Evolutionary conservation across 2,888 invertebrate genomes (phyloP).

Genomic region (Oasisia sp.): DNA sequence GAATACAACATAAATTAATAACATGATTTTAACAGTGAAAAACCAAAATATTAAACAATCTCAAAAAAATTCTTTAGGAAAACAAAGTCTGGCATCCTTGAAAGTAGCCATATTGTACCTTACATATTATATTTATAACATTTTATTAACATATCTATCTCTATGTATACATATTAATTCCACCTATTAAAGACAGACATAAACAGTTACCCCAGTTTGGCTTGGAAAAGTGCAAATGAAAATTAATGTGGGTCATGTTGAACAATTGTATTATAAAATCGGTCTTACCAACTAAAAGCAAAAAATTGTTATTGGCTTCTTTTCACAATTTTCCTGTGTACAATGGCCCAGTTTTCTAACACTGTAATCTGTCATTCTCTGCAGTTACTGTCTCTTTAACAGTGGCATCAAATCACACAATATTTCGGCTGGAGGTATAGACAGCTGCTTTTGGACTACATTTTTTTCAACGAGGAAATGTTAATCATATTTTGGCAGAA

Average conservation of each 20-base stretch:
- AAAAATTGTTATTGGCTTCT: background rate
- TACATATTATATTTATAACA: too few species aligned
- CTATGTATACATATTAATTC: too few species aligned
- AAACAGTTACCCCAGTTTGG: too few species aligned
- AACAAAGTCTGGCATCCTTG: too few species aligned
- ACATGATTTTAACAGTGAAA: too few species aligned
- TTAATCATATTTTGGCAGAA: background rate
- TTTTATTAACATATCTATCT: too few species aligned
- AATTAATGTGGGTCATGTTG: background rate
- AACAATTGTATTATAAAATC: background rate
- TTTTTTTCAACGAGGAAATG: background rate
- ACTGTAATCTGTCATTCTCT: background rate
- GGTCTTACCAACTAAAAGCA: background rate
- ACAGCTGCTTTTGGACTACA: background rate
- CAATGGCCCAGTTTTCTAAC: background rate
- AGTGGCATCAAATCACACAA: background rate
- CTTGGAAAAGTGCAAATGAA: background rate
- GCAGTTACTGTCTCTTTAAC: background rate
- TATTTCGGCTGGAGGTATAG: background rate
- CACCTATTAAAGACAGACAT: too few species aligned
- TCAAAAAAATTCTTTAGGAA: too few species aligned
- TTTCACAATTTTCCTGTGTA: background rate
- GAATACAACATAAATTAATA: too few species aligned
- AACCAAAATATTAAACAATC: too few species aligned
- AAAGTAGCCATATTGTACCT: too few species aligned